A percentile compares a stretch with the other conserved stretches of the same genome.
phyloP scores from a whole-genome alignment of 2,888 invertebrate species.

The Incurvaria masculella region DNA sequence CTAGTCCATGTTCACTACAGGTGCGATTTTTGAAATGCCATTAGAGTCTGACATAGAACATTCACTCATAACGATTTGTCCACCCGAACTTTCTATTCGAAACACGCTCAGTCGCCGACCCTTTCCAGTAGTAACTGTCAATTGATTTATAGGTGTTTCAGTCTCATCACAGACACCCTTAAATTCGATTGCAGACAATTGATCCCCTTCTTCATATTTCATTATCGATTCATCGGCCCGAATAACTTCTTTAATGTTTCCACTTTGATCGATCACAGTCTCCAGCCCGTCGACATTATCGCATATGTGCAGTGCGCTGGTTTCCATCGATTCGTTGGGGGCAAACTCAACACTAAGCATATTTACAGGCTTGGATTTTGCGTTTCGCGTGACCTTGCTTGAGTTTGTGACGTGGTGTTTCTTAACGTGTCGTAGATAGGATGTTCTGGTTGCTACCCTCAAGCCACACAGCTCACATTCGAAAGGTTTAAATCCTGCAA shows the following conservation, averaged over 20 bases:
- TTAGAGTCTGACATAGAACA: too few relatives aligned
- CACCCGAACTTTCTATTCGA: slow-evolving; percentile 30
- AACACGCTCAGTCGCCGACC: slow-evolving; percentile 22
- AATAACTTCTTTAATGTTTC: background rate
- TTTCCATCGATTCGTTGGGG: background rate
- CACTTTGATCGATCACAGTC: background rate
- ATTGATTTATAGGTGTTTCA: too few relatives aligned
- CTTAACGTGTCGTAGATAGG: slow-evolving; percentile 33
- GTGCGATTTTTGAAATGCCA: too few relatives aligned
- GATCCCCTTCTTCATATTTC: too few relatives aligned
- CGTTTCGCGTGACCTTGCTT: slow-evolving; percentile 14
- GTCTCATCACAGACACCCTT: too few relatives aligned
- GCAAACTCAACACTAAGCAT: background rate
- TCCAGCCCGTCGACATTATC: background rate
- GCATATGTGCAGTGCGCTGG: background rate
- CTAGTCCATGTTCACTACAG: too few relatives aligned
- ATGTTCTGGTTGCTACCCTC: slow-evolving; percentile 33
- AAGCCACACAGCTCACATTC: slow-evolving; percentile 33
- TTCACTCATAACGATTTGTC: slow-evolving; percentile 36
- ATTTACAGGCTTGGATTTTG: slow-evolving; percentile 10
- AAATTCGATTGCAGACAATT: too few relatives aligned
- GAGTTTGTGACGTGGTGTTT: slow-evolving; percentile 24
- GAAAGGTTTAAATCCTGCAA: slow-evolving; percentile 41
- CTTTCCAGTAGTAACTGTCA: too few relatives aligned
- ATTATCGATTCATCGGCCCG: too few relatives aligned